Base-by-base conservation (phyloP, 2,888 invertebrate genomes). In the Aphodius granarius region DNA sequence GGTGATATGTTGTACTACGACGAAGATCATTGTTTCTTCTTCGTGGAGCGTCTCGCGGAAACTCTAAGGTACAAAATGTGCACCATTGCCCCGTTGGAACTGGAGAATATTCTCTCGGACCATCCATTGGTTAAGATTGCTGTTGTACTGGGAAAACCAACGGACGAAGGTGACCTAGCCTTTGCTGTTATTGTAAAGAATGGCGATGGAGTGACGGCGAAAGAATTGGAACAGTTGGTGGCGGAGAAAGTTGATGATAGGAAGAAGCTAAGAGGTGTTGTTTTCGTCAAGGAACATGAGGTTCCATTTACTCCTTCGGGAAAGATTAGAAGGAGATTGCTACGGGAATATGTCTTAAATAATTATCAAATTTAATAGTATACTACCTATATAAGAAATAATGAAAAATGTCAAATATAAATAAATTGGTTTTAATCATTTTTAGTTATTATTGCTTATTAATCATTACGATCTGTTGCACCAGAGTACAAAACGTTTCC, bases 71-170 rank as follows among this genome's bases (percentile, higher is more conserved):
- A 88, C 79, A 87, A 83, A 77, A 87, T 84, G 62, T 85, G 88
- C 84, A 89, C 90, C 82, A 89, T 91, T 6, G 79, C 83, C 19
- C 86, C 86, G 0, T 82, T 82, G 5, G 76, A 82, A 75, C 19
- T 86, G 5, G 87, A 87, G 79, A 77, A 78, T 64, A 77, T 83
- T 64, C 75, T 86, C 23, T 74, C 79, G n/a, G 73, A 77, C n/a
- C 87, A 87, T 81, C 85, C 86, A 5, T 81, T 81, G 3, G 83
- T 87, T 3, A 75, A 89, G 17, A 95, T 96, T 81, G 94, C 93
- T 0, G 95, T 94, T 0, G 96, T 97, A 0, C 88, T 96, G 77
- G 96, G 95, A 0, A 86, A 94, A 19, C 92, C 92, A 0, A 91
- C 95, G 82, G 87, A 89, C 0, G 85, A 87, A 15, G 89, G 89